These are phyloP conservation scores for Thysanoteuthis rhombus DNA, from an alignment of 2,888 invertebrate species.

Conservation along the genomic window DNA sequence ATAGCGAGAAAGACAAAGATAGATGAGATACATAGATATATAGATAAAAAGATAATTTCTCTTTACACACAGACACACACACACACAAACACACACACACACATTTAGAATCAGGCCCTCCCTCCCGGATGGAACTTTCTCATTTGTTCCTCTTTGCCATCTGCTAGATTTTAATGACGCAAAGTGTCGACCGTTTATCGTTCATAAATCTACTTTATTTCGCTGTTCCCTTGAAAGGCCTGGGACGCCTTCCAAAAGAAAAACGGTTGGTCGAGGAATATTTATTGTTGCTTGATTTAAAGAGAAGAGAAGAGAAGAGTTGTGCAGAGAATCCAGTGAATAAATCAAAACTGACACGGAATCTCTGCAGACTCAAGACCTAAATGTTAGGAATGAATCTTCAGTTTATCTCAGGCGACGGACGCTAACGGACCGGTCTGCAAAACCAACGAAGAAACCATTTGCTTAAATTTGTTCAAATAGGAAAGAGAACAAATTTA, in stretches of 20 bases:
- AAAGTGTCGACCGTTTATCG: constrained; percentile 12
- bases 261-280: neutral
- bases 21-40: neutral
- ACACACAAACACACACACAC: too few species aligned
- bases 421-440: neutral
- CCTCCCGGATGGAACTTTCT: constrained; percentile 12
- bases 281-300: constrained; percentile 12
- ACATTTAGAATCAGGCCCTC: neutral
- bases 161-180: constrained; percentile 12
- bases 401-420: neutral
- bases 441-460: neutral
- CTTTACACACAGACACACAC: too few species aligned
- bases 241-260: neutral
- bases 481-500: neutral
- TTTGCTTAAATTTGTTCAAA: neutral
- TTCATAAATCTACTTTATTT: neutral
- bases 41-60: neutral
- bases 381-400: constrained; percentile 12
- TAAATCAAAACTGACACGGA: constrained; percentile 12
- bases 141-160: neutral
- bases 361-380: constrained; percentile 12
- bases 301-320: neutral
- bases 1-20: neutral
- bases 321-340: neutral
- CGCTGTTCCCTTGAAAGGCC: neutral